Base-by-base conservation (phyloP, 2,888 invertebrate genomes). In the Pachymerium ferrugineum region DNA sequence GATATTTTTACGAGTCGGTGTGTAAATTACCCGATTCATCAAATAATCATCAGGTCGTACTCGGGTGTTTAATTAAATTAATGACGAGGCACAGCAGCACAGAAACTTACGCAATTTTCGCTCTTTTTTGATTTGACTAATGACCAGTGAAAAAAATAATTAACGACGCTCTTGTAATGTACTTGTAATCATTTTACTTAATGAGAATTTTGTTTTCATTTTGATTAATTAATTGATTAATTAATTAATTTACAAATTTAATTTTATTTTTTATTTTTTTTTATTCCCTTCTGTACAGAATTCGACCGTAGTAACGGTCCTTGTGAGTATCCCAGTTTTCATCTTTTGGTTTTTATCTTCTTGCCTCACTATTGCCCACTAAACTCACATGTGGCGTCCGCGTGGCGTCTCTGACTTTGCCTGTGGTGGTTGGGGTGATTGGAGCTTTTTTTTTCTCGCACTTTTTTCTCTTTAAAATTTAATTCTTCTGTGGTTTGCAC, bases 231-330 rank as follows among this genome's bases (percentile, higher is more conserved):
- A 16, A 30, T 74, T 73, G 28, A 73, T 74, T 76, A 71, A 76
- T 72, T 76, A 28, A 3, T 70, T 31, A 8, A 12, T 31, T 70
- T 31, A 33, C 28, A 2, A 35, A 19, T 42, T 69, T 74, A 72
- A 70, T 72, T 74, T 71, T 70, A 33, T 77, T 77, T 70, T 73
- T 75, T 75, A 68, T 77, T 74, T 74, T 77, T 76, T 76, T 75
- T 72, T 78, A 75, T 76, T 77, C 70, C 75, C 74, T 70, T 54
- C 42, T 75, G 74, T 74, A 87, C 91, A 91, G 92, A 91, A 85
- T 90, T 89, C 85, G 90, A 89, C 88, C 89, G 89, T 89, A 89
- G 89, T 88, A 89, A 89, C 88, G 90, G 90, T 85, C 90, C 91
- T 86, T 91, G 91, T 92, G 89, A 92, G 91, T 92, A 91, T 88